These are phyloP conservation scores for Gorsachius goisagi DNA, from an alignment of 2,113 vertebrate species.

Conservation along the genomic window DNA sequence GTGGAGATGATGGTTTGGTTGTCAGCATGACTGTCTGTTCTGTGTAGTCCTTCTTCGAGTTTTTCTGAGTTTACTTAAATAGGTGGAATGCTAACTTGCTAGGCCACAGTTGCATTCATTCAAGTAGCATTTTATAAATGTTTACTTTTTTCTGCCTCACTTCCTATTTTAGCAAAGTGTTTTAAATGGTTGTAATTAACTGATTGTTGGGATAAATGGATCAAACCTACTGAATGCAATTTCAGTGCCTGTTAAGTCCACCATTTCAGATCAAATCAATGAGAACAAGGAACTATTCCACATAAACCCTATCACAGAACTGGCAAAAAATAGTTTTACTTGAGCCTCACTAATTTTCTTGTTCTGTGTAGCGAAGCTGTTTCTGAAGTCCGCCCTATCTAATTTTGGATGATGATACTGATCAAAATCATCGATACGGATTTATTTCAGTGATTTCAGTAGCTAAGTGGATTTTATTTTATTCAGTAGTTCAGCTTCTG, in stretches of 20 bases:
- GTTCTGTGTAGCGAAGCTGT: background rate
- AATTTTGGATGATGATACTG: background rate
- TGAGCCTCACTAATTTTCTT: background rate
- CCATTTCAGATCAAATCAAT: background rate
- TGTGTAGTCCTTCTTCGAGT: background rate
- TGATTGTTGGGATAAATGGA: background rate
- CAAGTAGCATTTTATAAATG: background rate
- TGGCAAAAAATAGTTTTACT: background rate
- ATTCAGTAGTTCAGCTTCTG: background rate
- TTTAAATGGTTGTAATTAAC: background rate
- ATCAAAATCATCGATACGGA: background rate
- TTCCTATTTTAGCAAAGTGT: background rate
- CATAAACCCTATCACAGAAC: background rate
- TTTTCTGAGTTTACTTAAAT: background rate
- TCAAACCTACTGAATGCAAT: background rate
- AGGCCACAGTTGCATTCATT: background rate
- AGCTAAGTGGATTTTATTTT: constrained; percentile 45
- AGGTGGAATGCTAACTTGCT: background rate
- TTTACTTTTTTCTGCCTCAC: background rate
- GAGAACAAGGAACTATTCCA: background rate
- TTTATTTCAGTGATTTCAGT: background rate
- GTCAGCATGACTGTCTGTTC: background rate
- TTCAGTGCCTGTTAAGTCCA: background rate
- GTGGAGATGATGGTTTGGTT: background rate
- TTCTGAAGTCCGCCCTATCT: background rate